These are phyloP conservation scores for Vireo griseus DNA, from an alignment of 2,797 vertebrate species.

Conservation along the genomic window DNA sequence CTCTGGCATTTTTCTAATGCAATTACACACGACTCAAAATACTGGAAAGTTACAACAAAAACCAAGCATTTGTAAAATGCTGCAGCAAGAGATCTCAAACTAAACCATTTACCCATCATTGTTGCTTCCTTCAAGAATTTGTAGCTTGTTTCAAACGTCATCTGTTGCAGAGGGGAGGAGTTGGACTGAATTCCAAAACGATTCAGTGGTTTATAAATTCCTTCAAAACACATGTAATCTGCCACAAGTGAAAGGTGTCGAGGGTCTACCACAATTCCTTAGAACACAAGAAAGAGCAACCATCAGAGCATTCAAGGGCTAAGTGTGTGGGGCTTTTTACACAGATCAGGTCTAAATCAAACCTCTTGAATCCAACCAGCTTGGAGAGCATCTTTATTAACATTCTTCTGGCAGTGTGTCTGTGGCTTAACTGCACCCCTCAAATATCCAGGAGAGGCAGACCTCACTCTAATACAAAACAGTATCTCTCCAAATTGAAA, in stretches of 20 bases:
- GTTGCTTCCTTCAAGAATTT: slow-evolving; percentile 95
- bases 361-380: background rate
- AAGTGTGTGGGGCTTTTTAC: background rate
- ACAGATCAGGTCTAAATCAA: background rate
- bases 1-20: background rate
- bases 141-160: slow-evolving; percentile 98
- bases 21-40: background rate
- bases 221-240: slow-evolving; percentile 98
- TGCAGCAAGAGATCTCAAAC: background rate
- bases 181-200: slow-evolving; percentile 88
- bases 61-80: background rate
- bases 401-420: background rate
- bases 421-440: background rate
- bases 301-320: background rate
- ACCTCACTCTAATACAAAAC: background rate
- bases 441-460: background rate
- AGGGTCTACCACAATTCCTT: slow-evolving; percentile 93
- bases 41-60: background rate
- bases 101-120: slow-evolving; percentile 82
- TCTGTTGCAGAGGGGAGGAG: slow-evolving; percentile 95
- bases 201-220: slow-evolving; percentile 90
- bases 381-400: background rate
- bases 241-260: slow-evolving; percentile 94
- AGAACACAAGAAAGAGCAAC: background rate
- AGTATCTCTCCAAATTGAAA: background rate